These are phyloP conservation scores for Hemitrygon akajei DNA, from an alignment of 2,797 vertebrate genomes.

Conservation along the genomic window DNA sequence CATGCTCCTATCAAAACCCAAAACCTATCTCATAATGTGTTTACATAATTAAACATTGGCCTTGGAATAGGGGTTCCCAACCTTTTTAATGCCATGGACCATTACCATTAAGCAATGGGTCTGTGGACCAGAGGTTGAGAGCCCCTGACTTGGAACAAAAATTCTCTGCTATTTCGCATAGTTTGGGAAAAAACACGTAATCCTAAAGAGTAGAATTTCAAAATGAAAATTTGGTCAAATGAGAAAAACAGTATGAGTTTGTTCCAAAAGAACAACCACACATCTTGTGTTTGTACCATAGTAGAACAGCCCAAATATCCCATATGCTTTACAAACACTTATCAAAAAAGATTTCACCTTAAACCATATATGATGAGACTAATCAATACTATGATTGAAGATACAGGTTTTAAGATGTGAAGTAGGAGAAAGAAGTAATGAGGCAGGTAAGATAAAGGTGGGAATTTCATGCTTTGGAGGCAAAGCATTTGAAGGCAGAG, in stretches of 20 bases:
- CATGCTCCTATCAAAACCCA: neutral
- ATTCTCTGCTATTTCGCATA: neutral
- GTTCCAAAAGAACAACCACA: neutral
- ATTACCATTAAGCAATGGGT: no score
- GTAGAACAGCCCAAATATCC: neutral
- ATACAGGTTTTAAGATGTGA: neutral
- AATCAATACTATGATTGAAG: neutral
- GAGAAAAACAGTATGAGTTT: neutral
- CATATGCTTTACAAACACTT: neutral
- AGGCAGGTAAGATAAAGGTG: neutral
- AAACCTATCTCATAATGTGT: neutral
- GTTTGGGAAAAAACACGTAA: neutral
- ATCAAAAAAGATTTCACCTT: neutral
- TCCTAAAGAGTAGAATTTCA: neutral
- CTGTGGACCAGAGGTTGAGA: no score
- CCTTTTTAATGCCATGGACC: no score
- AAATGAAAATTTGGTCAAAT: neutral
- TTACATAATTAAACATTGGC: neutral
- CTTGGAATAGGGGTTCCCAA: no score
- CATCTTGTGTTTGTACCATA: neutral
- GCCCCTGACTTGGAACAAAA: neutral
- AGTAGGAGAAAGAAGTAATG: neutral
- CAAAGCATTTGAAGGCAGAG: neutral
- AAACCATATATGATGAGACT: neutral
- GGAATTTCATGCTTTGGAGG: neutral